Conservation (phyloP, 2,888 invertebrate genomes). For the Athrips mouffetella region DNA sequence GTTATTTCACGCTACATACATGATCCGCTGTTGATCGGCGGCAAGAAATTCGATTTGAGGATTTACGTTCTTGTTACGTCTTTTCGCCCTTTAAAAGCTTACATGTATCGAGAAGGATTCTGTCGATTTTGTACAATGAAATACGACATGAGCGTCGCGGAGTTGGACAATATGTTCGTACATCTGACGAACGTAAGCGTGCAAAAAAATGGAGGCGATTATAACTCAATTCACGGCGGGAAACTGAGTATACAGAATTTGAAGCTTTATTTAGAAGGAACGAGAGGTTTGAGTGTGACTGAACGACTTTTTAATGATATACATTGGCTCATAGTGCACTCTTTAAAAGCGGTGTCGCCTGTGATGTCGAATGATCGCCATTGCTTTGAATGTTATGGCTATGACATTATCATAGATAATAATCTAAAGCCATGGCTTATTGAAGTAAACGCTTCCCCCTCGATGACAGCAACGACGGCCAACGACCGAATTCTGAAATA, state of each 20-base stretch:
- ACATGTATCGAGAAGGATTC: conserved; percentile 95
- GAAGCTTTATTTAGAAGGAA: conserved; percentile 93
- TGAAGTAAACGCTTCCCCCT: conserved; percentile 97
- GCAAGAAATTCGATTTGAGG: conserved; percentile 96
- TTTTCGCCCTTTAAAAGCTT: conserved; percentile 95
- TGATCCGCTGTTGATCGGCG: conserved; percentile 96
- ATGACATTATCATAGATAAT: conserved; percentile 97
- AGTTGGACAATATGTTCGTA: conserved; percentile 95
- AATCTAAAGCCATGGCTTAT: conserved; percentile 96
- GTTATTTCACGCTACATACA: conserved; percentile 98
- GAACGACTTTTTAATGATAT: conserved; percentile 94
- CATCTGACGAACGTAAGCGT: conserved; percentile 98
- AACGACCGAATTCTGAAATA: conserved; percentile 96
- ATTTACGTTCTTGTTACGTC: conserved; percentile 95
- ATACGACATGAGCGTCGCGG: conserved; percentile 93
- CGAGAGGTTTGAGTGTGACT: conserved; percentile 91
- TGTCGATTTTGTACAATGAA: conserved; percentile 98
- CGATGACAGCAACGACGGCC: conserved; percentile 94
- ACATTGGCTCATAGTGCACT: conserved; percentile 94
- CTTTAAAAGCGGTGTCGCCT: conserved; percentile 94
- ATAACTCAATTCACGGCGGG: conserved; percentile 96
- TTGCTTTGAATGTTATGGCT: conserved; percentile 97
- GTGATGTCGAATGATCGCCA: conserved; percentile 96
- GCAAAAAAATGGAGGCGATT: conserved; percentile 97
- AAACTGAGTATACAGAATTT: conserved; percentile 97